Evolutionary conservation across 2,888 invertebrate genomes (phyloP), one percentile per base, ranked within the genome.

Genomic region (Himalopsyche tibetana): DNA sequence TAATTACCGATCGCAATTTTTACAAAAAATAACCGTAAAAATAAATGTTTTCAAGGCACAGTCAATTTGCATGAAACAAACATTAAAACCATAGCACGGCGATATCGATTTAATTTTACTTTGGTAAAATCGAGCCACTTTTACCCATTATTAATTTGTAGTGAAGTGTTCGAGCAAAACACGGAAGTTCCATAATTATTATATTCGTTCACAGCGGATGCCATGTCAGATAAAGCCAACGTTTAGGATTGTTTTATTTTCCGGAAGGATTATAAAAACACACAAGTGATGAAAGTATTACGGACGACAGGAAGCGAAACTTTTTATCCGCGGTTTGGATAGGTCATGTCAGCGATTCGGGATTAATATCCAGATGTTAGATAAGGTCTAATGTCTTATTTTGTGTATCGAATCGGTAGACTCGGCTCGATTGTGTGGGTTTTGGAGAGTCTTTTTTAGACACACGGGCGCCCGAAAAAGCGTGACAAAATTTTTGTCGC

Each of bases 221-320:
- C 19, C 63, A 63, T 19, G 63, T 63, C 63, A 11, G 63, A 63
- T 63, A 63, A 63, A 28, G 63, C 63, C 63, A 19, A n/a, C 63
- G 28, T n/a, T 63, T 63, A 28, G 19, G 19, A 63, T 63, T 63
- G 63, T 63, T 63, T 28, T 19, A 63, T 63, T 28, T 19, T 63
- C 63, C 63, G 63, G 63, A 63, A 63, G 63, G 63, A 63, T 63
- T 63, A 15, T 63, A 63, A 63, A 63, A 63, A 63, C 63, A 63
- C 63, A 63, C n/a, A 28, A 63, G 63, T 19, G 63, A 63, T 63
- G 63, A 63, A 63, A 63, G 28, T 19, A 19, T 63, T 63, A 63
- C 63, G 19, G 6, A 63, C 63, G 63, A 11, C 63, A 63, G 63
- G 63, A 63, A 63, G 28, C 19, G 28, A 63, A 63, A 63, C 28